Base-by-base conservation (phyloP, 1,140 invertebrate genomes). In the Papilio aristodemus region DNA sequence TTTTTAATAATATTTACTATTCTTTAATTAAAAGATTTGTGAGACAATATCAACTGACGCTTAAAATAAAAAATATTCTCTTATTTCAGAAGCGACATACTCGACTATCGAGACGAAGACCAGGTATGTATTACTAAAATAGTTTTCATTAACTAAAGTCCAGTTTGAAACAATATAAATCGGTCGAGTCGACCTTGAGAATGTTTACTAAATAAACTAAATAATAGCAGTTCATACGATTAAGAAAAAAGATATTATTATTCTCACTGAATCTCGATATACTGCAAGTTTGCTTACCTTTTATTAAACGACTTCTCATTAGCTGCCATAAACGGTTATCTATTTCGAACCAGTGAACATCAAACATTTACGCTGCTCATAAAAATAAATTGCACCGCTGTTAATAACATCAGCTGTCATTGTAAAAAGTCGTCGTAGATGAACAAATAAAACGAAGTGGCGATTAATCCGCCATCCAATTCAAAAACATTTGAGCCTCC, bases 31-130 rank as follows among this genome's bases (percentile, higher is more conserved):
- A n/a, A n/a, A n/a, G n/a, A n/a, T n/a, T n/a, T n/a, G n/a, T n/a
- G n/a, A n/a, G n/a, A n/a, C n/a, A 39, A 54, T 54, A 11, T 11
- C 19, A 25, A 54, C 10, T 25, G 8, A 32, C 60, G 25, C 27
- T 68, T 38, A 37, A 27, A 37, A 17, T 19, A 46, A 63, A 46
- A 32, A 54, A 32, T 58, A 8, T 71, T 46, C 39, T 80, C 60
- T 71, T 66, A 67, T 89, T 89, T 68, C 85, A 92, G 90, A 79
- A 90, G 83, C 73, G 87, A 90, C 71, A 86, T 92, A 60, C 83
- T 91, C 43, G 89, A 91, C 70, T 91, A 81, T 73, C 72, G 79
- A 57, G 79, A 86, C 14, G 86, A 86, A 72, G 83, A 89, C 69
- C 81, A 90, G 79, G 90, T 92, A 80, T 76, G 87, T 86, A 10